These are phyloP conservation scores for Leucopsar rothschildi DNA, from an alignment of 2,113 vertebrate genomes.

Conservation along the genomic window DNA sequence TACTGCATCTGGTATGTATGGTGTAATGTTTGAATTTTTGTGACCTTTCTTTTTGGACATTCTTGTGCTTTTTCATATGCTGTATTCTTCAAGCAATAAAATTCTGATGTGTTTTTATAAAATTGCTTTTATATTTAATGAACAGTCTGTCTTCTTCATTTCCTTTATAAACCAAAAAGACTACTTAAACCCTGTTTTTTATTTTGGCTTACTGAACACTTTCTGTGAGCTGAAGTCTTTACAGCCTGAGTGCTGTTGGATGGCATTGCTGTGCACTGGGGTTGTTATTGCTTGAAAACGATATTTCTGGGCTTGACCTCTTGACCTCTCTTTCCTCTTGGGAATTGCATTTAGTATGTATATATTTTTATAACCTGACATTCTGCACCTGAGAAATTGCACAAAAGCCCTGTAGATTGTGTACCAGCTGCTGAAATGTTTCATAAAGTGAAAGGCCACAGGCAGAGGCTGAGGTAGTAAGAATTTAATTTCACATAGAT, in stretches of 20 bases:
- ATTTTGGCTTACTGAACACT: slow-evolving; percentile 1
- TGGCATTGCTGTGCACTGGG: neutral
- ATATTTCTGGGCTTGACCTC: neutral
- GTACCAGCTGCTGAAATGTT: neutral
- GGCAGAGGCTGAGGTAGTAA: neutral
- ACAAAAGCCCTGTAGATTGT: neutral
- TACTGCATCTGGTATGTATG: slow-evolving; percentile 86
- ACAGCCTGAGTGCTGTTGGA: neutral
- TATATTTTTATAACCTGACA: neutral
- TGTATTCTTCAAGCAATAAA: slow-evolving; percentile 99
- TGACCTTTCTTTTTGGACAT: slow-evolving; percentile 83
- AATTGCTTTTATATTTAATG: slow-evolving; percentile 76
- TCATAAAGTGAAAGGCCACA: neutral
- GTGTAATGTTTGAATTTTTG: slow-evolving; percentile 82
- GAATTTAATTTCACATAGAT: neutral
- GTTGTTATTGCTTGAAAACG: neutral
- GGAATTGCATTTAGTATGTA: neutral
- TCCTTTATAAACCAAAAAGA: neutral
- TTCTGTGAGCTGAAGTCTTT: neutral
- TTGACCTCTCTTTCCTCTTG: neutral
- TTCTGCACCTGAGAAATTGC: neutral
- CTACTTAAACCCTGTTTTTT: neutral
- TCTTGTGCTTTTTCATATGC: slow-evolving; percentile 87
- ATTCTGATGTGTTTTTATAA: slow-evolving; percentile 90
- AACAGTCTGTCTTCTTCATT: slow-evolving; percentile 46